Evolutionary conservation across 2,797 vertebrate genomes (phyloP).

Genomic region (Lacerta agilis): DNA sequence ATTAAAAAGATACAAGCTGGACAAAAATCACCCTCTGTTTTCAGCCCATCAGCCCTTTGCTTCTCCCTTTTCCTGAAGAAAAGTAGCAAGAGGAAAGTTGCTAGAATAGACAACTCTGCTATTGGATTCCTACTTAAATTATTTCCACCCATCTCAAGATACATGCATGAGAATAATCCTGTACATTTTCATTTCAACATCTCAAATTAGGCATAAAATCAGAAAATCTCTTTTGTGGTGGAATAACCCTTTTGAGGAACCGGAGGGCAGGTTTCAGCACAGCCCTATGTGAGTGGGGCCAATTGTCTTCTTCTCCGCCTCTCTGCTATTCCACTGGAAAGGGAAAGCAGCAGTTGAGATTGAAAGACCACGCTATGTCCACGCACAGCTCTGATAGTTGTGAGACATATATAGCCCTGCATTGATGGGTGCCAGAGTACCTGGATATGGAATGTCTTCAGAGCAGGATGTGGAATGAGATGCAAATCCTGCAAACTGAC

Average conservation of each 20-base stretch:
- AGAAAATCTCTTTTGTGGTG: no score
- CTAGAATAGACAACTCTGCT: neutral
- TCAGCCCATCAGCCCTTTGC: neutral
- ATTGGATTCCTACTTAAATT: constrained; percentile 68
- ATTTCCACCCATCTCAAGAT: constrained; percentile 47
- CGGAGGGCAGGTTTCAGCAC: no score
- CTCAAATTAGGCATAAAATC: neutral
- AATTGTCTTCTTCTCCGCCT: neutral
- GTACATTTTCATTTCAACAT: neutral
- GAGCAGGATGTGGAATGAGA: neutral
- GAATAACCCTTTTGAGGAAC: no score
- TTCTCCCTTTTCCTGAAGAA: neutral
- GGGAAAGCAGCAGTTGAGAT: neutral
- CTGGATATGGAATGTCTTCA: neutral
- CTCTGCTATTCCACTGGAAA: neutral
- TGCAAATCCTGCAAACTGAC: neutral
- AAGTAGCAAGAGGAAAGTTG: neutral
- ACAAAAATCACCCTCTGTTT: neutral
- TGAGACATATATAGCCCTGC: neutral
- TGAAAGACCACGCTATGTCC: neutral
- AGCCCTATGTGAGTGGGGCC: neutral
- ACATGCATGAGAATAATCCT: neutral
- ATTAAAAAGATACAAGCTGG: neutral
- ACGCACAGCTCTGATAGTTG: neutral
- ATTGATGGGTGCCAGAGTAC: neutral